Base-by-base conservation (phyloP, 2,113 vertebrate genomes). In the Prionailurus viverrinus region DNA sequence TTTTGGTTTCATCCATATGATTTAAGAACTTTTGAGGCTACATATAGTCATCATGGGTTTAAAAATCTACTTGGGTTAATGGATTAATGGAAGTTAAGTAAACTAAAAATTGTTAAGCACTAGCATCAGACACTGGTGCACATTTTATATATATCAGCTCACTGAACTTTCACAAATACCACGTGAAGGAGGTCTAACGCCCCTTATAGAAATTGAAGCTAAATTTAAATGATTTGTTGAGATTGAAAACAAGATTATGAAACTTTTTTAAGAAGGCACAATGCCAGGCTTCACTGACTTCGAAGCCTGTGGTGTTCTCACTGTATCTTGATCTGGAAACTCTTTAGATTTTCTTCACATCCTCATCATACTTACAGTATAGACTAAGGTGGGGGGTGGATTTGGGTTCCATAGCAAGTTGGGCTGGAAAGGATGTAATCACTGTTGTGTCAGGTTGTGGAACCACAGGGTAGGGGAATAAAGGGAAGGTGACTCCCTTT, bases 201-300 rank as follows among this genome's bases (percentile, higher is more conserved):
- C 11, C 48, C 25, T 84, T 73, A 45, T 5, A 19, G 63, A 84
- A 86, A 88, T 1, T 48, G n/a, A 79, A 91, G 27, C 25, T 89
- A 91, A 93, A 71, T 80, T 29, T 71, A 96, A 76, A 73, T 41
- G 29, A 36, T 68, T 83, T 96, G 33, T 51, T 91, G 69, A 95
- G 48, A 83, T 9, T 93, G 74, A 18, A 95, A 95, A 94, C 21
- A 51, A 29, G 41, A 94, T 89, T 66, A 69, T 83, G 39, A 86
- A 94, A 86, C 18, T 66, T 73, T 21, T 78, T 84, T 78, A 73
- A 41, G 25, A 92, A 95, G 4, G 68, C 21, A 58, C 33, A 48
- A 14, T 89, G 73, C 36, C 27, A 65, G 68, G n/a, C 16, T n/a
- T 74, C 48, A 51, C 19, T 45, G 63, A 33, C 53, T 95, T 89